Base-by-base conservation (phyloP, 2,797 vertebrate genomes). In the Coendou prehensilis region DNA sequence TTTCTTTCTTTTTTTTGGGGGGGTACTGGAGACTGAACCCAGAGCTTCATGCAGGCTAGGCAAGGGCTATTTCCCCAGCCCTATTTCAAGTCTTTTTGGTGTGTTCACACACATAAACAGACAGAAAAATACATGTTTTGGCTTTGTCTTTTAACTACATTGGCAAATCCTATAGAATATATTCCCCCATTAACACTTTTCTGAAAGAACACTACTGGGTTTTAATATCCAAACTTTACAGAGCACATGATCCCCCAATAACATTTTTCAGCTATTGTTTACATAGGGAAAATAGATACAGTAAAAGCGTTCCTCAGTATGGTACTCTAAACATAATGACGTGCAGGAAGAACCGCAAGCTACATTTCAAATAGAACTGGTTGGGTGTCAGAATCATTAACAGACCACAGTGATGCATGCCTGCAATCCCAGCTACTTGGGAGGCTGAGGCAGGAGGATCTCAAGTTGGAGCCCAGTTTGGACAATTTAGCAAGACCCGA, bases 211-310 rank as follows among this genome's bases (percentile, higher is more conserved):
- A 86, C 41, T 45, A 64, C 64, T 37, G 57, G 64, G 37, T 37
- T 73, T 93, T 64, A 94, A 78, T 45, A 85, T 9, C 26, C n/a
- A 73, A 83, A 83, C 57, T 89, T 91, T 64, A 54, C 56, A 67
- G 15, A 67, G 88, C 26, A 82, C 6, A 4, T 41, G 37, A 63
- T 78, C 50, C 90, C n/a, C n/a, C 22, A 81, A 10, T n/a, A 71
- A 84, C 10, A 3, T 71, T 47, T 81, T 63, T 64, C 54, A 78
- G 17, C 17, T 76, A 17, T 69, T 87, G 11, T 96, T 90, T 61
- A 45, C n/a, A 33, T 56, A 90, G 18, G 41, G 67, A 91, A 94
- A 61, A 50, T 18, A 75, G 13, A 41, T 47, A 69, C 0, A 73
- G 0, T 15, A 80, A 87, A 57, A 87, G 7, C 8, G 30, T 63